Base-by-base conservation (phyloP, 2,113 vertebrate species). In the Lates calcarifer region DNA sequence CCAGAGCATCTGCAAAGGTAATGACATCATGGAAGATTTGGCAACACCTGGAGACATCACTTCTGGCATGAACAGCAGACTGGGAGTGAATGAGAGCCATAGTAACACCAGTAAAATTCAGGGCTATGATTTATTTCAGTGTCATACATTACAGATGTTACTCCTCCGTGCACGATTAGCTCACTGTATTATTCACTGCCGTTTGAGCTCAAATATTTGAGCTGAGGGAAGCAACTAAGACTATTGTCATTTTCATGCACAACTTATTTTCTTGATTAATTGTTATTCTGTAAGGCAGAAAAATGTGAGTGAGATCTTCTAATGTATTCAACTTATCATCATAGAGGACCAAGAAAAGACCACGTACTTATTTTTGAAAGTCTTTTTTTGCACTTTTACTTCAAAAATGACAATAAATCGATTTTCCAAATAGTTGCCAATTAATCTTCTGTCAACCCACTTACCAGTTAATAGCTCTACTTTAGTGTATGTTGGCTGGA, bases 11-110 rank as follows among this genome's bases (percentile, higher is more conserved):
- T 61, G 31, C 61, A 78, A 60, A 58, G 53, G n/a, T 64, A 64
- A 65, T 81, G 82, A 90, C 77, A 84, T 90, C 82, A 85, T 65
- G 82, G 82, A 83, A 84, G 75, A 68, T 74, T 74, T 77, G 83
- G 57, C 74, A 87, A 86, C 84, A 89, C 80, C 83, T 83, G 70
- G 80, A 82, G 45, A 70, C 61, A 58, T 74, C 68, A 41, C 56
- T 37, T 58, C 58, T 74, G 75, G 41, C 14, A 70, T n/a, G 41
- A 47, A 26, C 18, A 26, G 47, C 60, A 14, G 33, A 2, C 43
- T 37, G 65, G 55, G 79, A 58, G 58, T 17, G n/a, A 58, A 18
- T 5, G 28, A n/a, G 43, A 7, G 17, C 22, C 39, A 29, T 12
- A 53, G 66, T 18, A 72, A 64, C 65, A 68, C n/a, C 29, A 57